A percentile compares a stretch with the other conserved stretches of the same genome.
Conservation (phyloP, 2,888 invertebrate species). For the Acanthosepion esculentum region DNA sequence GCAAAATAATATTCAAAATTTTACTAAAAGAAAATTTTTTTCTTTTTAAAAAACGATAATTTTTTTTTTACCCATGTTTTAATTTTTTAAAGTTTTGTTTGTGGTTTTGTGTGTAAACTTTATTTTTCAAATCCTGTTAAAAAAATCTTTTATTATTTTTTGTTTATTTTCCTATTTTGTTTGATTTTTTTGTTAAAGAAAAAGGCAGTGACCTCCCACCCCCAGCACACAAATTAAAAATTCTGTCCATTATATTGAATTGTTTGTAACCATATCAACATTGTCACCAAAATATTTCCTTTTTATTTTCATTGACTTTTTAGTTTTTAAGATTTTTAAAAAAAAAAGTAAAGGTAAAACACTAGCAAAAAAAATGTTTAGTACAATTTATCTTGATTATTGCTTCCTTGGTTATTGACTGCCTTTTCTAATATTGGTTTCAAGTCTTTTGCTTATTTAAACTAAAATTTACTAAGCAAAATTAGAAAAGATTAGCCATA, state of each 20-base stretch:
- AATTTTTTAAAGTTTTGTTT: too few relatives aligned
- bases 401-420: background rate
- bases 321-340: too few relatives aligned
- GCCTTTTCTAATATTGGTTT: too few relatives aligned
- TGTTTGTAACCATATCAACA: conserved; percentile 33
- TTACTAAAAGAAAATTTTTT: too few relatives aligned
- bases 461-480: background rate
- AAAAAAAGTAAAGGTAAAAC: background rate
- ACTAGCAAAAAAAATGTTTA: background rate
- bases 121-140: too few relatives aligned
- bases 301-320: background rate
- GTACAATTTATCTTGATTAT: background rate
- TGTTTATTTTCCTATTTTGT: background rate
- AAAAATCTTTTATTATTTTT: background rate
- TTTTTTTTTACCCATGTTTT: too few relatives aligned
- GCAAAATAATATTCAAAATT: too few relatives aligned
- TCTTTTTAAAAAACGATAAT: too few relatives aligned
- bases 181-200: background rate
- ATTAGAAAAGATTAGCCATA: background rate
- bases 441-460: background rate
- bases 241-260: conserved; percentile 33
- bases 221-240: background rate
- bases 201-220: background rate
- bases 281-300: background rate
- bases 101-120: too few relatives aligned